Evolutionary conservation across 37 sponge, comb jelly and placozoan genomes (phyloP), one percentile per base, ranked within the genome.

Genomic region (Petrosia ficiformis): DNA sequence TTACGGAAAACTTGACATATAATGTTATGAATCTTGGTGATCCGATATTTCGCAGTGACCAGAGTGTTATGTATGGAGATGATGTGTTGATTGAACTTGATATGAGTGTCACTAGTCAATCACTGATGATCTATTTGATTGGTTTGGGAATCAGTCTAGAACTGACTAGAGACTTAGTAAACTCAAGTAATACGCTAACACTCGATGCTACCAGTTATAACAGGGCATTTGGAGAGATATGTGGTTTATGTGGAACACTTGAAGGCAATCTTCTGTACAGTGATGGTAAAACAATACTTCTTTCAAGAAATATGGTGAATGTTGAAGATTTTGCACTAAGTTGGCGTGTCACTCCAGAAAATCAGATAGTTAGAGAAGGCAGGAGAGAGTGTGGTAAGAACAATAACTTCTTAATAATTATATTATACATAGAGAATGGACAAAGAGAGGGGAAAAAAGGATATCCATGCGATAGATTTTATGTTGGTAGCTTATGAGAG

Each of bases 321-420:
- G 22, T 61, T 24, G 28, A 61, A 6, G 63, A 11, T 26, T 61
- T 61, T 61, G 63, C 26, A 61, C 63, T n/a, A 29, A 61, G 63
- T 61, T 61, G 63, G 63, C 25, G 6, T 11, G 63, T 61, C 26
- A 61, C 11, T n/a, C n/a, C n/a, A 6, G 28, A 11, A 61, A 29
- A n/a, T 5, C 5, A 22, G 26, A 6, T 26, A 22, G 6, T 24
- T 26, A 5, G 28, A 61, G 28, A 61, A n/a, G 28, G 5, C 25
- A 61, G 26, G n/a, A n/a, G n/a, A 61, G 63, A 61, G n/a, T 61
- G 63, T n/a, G 63, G 63, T 61, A 61, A 61, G 63, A 29, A 61
- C 11, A n/a, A n/a, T 5, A 6, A 29, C 54, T 48, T 19, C n/a
- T n/a, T n/a, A n/a, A n/a, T n/a, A n/a, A n/a, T n/a, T n/a, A n/a